Evolutionary conservation across 2,888 invertebrate species (phyloP).

Genomic region (Acronicta psi): DNA sequence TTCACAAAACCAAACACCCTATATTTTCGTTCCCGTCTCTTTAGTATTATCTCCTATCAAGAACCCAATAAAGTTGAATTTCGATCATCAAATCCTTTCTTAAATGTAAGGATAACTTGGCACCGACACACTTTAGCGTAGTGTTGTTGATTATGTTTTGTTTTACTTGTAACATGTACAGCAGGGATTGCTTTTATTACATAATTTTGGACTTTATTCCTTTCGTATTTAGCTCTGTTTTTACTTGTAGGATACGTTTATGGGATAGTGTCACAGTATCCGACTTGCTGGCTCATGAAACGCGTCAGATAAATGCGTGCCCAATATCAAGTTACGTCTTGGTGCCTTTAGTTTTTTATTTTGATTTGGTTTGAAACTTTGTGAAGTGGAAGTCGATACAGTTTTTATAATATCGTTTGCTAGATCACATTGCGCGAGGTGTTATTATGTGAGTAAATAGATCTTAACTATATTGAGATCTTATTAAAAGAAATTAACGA

Average conservation of each 20-base stretch:
- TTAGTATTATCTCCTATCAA: conserved; percentile 48
- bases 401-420: conserved; percentile 43
- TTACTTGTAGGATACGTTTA: conserved; percentile 46
- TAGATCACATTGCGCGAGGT: conserved; percentile 33
- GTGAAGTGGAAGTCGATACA: conserved; percentile 57
- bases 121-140: conserved; percentile 63
- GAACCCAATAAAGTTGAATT: conserved; percentile 60
- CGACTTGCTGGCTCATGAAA: conserved; percentile 80
- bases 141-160: conserved; percentile 75
- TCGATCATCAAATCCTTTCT: conserved; percentile 48
- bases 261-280: conserved; percentile 82
- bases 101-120: conserved; percentile 51
- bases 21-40: conserved; percentile 39
- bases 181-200: conserved; percentile 47
- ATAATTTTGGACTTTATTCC: conserved; percentile 60
- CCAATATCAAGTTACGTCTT: conserved; percentile 81
- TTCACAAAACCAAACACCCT: conserved; percentile 58
- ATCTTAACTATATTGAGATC: too few relatives aligned
- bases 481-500: too few relatives aligned
- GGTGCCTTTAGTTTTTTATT: conserved; percentile 63
- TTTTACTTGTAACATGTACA: conserved; percentile 74
- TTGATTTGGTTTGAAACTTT: conserved; percentile 63
- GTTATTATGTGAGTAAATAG: conserved; percentile 13
- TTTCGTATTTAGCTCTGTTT: conserved; percentile 49
- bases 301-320: conserved; percentile 84